Base-by-base conservation (phyloP, 2,113 vertebrate genomes). In the Caranx ignobilis region DNA sequence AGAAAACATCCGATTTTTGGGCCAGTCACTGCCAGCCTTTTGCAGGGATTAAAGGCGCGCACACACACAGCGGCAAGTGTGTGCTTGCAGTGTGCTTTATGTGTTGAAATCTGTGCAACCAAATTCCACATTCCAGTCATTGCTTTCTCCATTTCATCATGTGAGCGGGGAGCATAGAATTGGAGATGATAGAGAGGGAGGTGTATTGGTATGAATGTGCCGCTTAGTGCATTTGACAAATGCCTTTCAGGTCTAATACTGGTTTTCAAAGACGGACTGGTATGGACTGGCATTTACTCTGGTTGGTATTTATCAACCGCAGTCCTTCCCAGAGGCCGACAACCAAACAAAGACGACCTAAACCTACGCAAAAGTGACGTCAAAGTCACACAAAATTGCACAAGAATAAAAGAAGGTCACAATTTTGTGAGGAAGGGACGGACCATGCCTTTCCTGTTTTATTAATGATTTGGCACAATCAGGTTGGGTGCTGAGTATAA, bases 1-100 rank as follows among this genome's bases (percentile, higher is more conserved):
- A 90, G 83, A 91, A 91, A 93, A 92, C 92, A 93, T 93, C 91
- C 91, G 91, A 91, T 90, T 85, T 87, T 83, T 90, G 87, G 85
- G 81, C 91, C 88, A 93, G 82, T 91, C 89, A 82, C 84, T 67
- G 83, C 80, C 88, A 80, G 89, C 75, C 87, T 77, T 80, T 56
- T 64, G 26, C 39, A 73, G 77, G 85, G 90, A 90, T 91, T 91
- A 91, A 84, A 90, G 69, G 85, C 45, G 43, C 76, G 11, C 72
- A 71, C 15, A 55, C 81, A 79, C 88, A 83, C 64, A 11, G 71
- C 67, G 88, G 89, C 92, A 92, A 91, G 92, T 93, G 88, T 86
- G 78, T 92, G 90, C 92, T 81, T 92, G 92, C 72, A 75, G 61
- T 55, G 5, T 4, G 76, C 88, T 91, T 88, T 87, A 87, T 91